Base-by-base conservation (phyloP, 1,140 invertebrate species). In the Drosophila subpulchrella region DNA sequence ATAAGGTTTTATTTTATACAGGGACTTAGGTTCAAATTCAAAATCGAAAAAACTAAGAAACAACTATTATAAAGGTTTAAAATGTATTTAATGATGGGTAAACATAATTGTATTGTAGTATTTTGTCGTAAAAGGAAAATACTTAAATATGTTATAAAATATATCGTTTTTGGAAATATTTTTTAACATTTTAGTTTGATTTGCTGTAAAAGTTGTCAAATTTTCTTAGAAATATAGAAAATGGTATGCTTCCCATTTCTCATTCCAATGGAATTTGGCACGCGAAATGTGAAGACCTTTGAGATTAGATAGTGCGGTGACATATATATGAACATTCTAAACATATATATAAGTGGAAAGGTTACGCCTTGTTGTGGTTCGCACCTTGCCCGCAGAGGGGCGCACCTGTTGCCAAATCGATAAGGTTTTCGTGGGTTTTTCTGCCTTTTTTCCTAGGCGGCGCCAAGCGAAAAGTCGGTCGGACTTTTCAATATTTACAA, bases 401-500 rank as follows among this genome's bases (percentile, higher is more conserved):
- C 75, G 46, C 65, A 74, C 68, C 68, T 70, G 62, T 79, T 62
- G 42, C 58, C 50, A 47, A 42, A 74, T 48, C 73, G 72, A 75
- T 75, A 75, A 79, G 75, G 41, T 48, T 55, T 57, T 56, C 20
- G 32, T 13, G 34, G 61, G 34, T 41, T 65, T 34, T 17, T 17
- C 3, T 42, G 17, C 4, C 10, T 48, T 70, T 50, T 78, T 32
- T 67, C 55, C 38, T 36, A 10, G 8, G 17, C 13, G 48, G 73
- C 72, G 72, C 73, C 73, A 75, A 74, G 70, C 50, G 12, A 36
- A 46, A 58, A 50, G 51, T 71, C 36, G 54, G 11, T 47, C 27
- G 61, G 41, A 68, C 61, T 60, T 76, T 47, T 58, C 54, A 85
- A 86, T 85, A 85, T 85, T 86, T 85, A 61, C 82, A 75, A 75